Evolutionary conservation across 1,140 invertebrate genomes (phyloP).

Genomic region (Drosophila kohkoa): DNA sequence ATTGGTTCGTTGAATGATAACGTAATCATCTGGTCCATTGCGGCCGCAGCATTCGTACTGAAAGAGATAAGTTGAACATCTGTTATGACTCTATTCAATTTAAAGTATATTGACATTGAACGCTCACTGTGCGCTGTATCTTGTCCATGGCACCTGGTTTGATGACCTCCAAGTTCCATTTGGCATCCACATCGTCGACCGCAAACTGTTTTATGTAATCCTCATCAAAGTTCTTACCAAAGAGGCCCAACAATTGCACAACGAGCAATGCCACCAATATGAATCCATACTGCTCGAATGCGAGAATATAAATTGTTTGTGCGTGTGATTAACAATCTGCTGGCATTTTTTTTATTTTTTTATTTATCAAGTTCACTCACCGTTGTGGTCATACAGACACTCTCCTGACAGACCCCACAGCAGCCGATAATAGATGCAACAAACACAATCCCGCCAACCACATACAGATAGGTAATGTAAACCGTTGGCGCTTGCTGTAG

Average conservation of each 20-base stretch:
- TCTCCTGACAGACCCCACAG: constrained; percentile 76
- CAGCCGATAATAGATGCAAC: constrained; percentile 72
- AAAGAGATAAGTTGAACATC: background rate
- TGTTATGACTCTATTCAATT: background rate
- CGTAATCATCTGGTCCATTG: constrained; percentile 67
- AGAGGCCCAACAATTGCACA: constrained; percentile 55
- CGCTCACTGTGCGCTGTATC: constrained; percentile 50
- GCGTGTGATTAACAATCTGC: constrained; percentile 4
- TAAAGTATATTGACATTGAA: background rate
- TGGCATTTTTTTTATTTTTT: background rate
- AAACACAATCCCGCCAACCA: constrained; percentile 66
- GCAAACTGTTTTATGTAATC: constrained; percentile 59
- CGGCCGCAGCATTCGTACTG: constrained; percentile 73
- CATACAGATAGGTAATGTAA: constrained; percentile 60
- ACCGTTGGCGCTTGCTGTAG: constrained; percentile 55
- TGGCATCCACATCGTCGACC: constrained; percentile 55
- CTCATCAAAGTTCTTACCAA: constrained; percentile 57
- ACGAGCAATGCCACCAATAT: constrained; percentile 57
- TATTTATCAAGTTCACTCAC: constrained; percentile 55
- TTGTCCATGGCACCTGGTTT: constrained; percentile 59
- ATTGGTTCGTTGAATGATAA: constrained; percentile 38
- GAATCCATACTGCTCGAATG: constrained; percentile 64
- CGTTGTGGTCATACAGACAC: constrained; percentile 71
- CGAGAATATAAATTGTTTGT: constrained; percentile 8
- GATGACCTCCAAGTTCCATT: constrained; percentile 55